These are phyloP conservation scores for Saxidomus purpurata DNA, from an alignment of 1,140 invertebrate species.

Conservation along the genomic window DNA sequence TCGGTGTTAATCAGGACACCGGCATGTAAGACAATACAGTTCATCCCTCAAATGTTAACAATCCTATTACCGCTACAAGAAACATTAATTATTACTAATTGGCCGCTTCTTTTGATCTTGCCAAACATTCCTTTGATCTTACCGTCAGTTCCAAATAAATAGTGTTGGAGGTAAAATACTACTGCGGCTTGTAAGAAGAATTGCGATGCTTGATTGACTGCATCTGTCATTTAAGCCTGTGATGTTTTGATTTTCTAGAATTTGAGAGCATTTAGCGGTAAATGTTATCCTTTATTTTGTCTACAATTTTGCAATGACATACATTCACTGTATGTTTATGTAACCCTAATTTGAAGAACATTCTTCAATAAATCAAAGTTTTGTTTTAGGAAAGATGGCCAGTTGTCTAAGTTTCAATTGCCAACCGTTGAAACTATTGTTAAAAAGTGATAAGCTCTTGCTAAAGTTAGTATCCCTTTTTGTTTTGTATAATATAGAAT, in stretches of 20 bases:
- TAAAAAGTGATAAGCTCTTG: too few relatives aligned
- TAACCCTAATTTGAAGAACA: not conserved
- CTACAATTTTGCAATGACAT: not conserved
- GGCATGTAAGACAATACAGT: slow-evolving; percentile 15
- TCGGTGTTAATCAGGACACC: not conserved
- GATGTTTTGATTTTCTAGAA: not conserved
- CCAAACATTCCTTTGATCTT: slow-evolving; percentile 42
- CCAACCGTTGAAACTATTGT: too few relatives aligned
- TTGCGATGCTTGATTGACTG: not conserved
- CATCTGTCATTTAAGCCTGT: not conserved
- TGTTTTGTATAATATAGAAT: too few relatives aligned
- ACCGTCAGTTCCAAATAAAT: not conserved
- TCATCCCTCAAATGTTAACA: not conserved
- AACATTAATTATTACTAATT: slow-evolving; percentile 47
- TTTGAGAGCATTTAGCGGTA: not conserved
- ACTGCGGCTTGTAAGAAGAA: not conserved
- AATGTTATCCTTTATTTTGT: not conserved
- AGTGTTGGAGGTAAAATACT: not conserved
- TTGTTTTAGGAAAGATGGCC: too few relatives aligned
- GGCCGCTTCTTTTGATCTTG: slow-evolving; percentile 24
- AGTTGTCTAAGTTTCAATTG: too few relatives aligned
- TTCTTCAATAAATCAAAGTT: not conserved
- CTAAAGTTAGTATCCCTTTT: too few relatives aligned
- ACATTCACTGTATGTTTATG: not conserved
- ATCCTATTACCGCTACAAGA: not conserved